Evolutionary conservation across 2,113 vertebrate species (phyloP).

Genomic region (Oenanthe melanoleuca): DNA sequence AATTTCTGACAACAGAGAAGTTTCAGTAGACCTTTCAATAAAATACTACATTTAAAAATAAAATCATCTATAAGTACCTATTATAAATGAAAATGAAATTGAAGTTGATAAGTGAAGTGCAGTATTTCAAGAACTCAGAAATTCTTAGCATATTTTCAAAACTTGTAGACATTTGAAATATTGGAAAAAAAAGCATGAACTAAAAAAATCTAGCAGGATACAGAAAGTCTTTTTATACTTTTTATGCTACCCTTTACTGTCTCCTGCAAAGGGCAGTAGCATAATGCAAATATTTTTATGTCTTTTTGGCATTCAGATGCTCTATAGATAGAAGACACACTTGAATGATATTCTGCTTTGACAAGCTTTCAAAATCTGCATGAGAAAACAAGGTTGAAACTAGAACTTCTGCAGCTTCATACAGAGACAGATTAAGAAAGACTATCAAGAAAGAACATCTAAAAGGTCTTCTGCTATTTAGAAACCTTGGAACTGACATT

Average conservation of each 20-base stretch:
- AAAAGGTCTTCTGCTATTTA: background rate
- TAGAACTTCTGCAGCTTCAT: background rate
- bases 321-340: background rate
- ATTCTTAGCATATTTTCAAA: background rate
- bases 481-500: background rate
- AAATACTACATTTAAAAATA: background rate
- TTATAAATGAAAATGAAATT: background rate
- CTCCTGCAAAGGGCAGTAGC: background rate
- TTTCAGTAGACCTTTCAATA: background rate
- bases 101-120: background rate
- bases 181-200: background rate
- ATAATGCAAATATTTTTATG: background rate
- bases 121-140: background rate
- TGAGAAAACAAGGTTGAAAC: background rate
- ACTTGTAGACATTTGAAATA: background rate
- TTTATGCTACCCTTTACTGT: background rate
- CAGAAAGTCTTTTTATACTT: background rate
- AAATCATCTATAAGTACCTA: background rate
- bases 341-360: background rate
- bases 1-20: background rate
- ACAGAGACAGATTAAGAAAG: background rate
- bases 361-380: background rate
- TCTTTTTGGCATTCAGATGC: background rate
- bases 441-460: background rate
- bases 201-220: background rate